Percentiles rank a stretch among this genome's conserved stretches.
Evolutionary conservation across 2,113 vertebrate genomes (phyloP).

Genomic region (Oophaga pumilio): DNA sequence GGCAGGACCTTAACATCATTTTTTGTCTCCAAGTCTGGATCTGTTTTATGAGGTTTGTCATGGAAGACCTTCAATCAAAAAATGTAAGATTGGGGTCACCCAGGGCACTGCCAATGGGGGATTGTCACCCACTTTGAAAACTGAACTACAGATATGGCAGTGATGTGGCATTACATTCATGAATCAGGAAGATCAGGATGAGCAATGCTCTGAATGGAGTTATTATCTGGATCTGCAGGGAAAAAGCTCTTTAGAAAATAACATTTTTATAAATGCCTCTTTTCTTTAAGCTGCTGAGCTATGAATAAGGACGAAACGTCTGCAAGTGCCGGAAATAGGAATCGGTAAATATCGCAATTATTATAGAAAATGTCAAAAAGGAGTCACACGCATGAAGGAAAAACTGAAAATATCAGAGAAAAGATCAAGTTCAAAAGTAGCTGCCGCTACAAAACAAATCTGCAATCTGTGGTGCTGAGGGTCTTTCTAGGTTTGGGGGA

Average conservation of each 20-base stretch:
- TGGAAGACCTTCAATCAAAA: not conserved
- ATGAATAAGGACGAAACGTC: not conserved
- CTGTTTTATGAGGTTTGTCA: not conserved
- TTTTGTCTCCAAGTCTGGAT: not conserved
- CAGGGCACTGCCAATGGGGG: not conserved
- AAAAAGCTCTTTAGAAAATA: too few species aligned
- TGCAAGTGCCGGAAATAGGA: not conserved
- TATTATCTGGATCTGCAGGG: too few species aligned
- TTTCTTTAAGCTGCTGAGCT: not conserved
- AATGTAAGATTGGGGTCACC: not conserved
- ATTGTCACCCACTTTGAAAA: not conserved
- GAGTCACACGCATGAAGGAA: not conserved
- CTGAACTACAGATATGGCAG: not conserved
- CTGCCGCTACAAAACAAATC: not conserved
- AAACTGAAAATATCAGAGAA: not conserved
- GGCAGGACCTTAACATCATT: not conserved
- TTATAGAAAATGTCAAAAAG: not conserved
- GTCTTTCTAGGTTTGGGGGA: not conserved
- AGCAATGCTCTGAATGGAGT: not conserved
- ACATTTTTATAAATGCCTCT: too few species aligned
- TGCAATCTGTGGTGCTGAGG: not conserved
- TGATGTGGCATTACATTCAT: not conserved
- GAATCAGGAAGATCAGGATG: not conserved
- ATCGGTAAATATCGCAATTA: conserved; percentile 9
- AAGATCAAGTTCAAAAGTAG: not conserved